Base-by-base conservation (phyloP, 2,113 vertebrate genomes). In the Anolis carolinensis region DNA sequence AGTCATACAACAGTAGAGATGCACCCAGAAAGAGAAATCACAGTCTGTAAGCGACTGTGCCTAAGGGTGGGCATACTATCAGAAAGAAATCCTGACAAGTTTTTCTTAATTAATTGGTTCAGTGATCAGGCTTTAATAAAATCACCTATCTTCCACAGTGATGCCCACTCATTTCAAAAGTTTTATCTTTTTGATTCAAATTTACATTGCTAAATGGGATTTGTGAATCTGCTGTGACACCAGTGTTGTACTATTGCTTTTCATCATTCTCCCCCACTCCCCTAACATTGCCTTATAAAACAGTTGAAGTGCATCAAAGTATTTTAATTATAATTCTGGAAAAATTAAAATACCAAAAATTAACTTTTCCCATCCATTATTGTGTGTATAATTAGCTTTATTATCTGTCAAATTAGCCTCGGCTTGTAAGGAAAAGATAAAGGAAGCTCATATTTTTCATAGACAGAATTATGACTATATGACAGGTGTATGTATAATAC, bases 61-160 rank as follows among this genome's bases (percentile, higher is more conserved):
- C 88, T 0, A 2, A 73, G 86, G 90, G 82, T 0, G 3, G 88
- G 90, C 65, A 86, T 55, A 92, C 90, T 30, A n/a, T 78, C 77
- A 52, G 79, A 81, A 92, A 89, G 34, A 2, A 82, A 88, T 91
- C 80, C 84, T 84, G 84, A 90, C 30, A 21, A 92, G 67, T 78
- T 89, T 91, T 85, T 89, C 75, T 79, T 87, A 32, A 2, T 94
- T 94, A 93, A 89, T 89, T 90, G 76, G 65, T 52, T 92, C 82
- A 55, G 34, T 74, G 84, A 93, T 0, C 90, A 87, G 90, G 83
- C 83, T 89, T 90, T 85, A 91, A 89, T 89, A 91, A 91, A 90
- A 68, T 55, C 59, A 71, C 77, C 21, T 44, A 23, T n/a, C 85
- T 86, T 91, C 50, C 79, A 80, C 86, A 89, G 55, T 11, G 7